Percentiles rank a stretch among this genome's conserved stretches.
These are phyloP conservation scores for Scomber scombrus DNA, from an alignment of 2,113 vertebrate genomes.

Conservation along the genomic window DNA sequence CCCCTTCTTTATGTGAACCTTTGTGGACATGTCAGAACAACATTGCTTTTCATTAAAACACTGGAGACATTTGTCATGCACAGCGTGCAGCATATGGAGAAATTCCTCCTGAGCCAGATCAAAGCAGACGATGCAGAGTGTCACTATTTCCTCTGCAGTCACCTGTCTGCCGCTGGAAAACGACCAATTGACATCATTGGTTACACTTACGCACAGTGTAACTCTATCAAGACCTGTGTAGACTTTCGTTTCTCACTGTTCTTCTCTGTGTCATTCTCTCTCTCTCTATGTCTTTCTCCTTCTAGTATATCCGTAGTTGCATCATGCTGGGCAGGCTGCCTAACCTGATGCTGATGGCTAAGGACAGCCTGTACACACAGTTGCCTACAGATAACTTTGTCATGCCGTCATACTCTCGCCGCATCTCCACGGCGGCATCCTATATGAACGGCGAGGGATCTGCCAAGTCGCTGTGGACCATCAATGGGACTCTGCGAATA, in stretches of 20 bases:
- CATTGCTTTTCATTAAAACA: neutral
- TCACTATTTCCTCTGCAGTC: conserved; percentile 21
- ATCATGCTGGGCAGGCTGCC: conserved; percentile 98
- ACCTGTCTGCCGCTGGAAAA: conserved; percentile 20
- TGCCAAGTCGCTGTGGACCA: conserved; percentile 94
- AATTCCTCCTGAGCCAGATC: neutral
- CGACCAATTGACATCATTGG: conserved; percentile 26
- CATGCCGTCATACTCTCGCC: conserved; percentile 96
- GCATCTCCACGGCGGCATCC: conserved; percentile 96
- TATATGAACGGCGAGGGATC: conserved; percentile 98
- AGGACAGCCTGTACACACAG: conserved; percentile 96
- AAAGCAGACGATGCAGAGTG: conserved; percentile 6
- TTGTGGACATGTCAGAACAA: neutral
- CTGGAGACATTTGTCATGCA: neutral
- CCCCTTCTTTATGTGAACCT: too few species aligned
- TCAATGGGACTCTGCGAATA: conserved; percentile 93
- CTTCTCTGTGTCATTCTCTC: conserved; percentile 23
- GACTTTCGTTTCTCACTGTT: conserved; percentile 14
- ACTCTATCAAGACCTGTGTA: conserved; percentile 32
- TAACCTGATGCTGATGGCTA: conserved; percentile 98
- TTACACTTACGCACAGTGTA: conserved; percentile 24
- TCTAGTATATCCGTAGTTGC: conserved; percentile 97
- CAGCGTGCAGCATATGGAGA: neutral
- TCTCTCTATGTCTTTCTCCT: conserved; percentile 32
- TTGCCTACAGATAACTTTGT: conserved; percentile 94